Evolutionary conservation across 2,797 vertebrate genomes (phyloP).

Genomic region (Spondyliosoma cantharus): DNA sequence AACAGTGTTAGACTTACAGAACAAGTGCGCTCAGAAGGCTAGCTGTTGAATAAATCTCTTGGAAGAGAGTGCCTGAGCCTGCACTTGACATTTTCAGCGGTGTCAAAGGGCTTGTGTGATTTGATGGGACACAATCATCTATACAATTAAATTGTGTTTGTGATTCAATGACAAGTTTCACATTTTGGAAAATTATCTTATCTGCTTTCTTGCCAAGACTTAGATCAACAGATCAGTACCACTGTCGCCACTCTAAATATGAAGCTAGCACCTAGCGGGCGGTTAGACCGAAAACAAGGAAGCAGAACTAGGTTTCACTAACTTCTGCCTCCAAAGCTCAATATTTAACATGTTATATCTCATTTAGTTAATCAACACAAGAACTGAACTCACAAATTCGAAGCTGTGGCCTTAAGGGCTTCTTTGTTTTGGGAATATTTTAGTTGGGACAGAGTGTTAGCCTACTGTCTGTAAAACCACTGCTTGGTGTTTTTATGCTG

Average conservation of each 20-base stretch:
- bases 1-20: background rate
- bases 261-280: background rate
- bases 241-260: background rate
- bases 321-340: background rate
- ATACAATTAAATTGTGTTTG: background rate
- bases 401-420: background rate
- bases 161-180: background rate
- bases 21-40: conserved; percentile 3
- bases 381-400: background rate
- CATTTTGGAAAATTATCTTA: background rate
- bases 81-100: background rate
- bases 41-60: background rate
- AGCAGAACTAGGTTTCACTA: background rate
- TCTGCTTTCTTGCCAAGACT: background rate
- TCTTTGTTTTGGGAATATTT: background rate
- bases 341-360: background rate
- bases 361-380: background rate
- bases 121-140: background rate
- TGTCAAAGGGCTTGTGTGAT: background rate
- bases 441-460: too few species aligned
- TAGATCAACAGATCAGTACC: background rate
- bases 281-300: background rate
- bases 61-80: background rate
- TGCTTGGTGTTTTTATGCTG: too few species aligned
- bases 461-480: too few species aligned